Evolutionary conservation across 30 jellyfish, hydroid and myxozoan genomes (phyloP).

Genomic region (Aurelia aurita complex sp. Pacific): DNA sequence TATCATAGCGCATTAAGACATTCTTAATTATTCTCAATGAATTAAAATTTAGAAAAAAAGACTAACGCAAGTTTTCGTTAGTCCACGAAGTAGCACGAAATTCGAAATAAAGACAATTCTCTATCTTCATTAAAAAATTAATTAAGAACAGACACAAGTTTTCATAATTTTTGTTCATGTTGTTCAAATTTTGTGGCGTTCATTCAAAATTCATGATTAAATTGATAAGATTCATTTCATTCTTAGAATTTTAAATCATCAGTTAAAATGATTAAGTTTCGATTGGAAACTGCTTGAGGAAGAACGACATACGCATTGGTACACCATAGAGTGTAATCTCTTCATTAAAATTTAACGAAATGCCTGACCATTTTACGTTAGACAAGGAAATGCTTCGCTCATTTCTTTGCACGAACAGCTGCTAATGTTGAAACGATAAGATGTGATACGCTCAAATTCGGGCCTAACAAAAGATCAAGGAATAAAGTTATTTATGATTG

Average conservation of each 20-base stretch:
- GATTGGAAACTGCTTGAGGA: conserved; percentile 9
- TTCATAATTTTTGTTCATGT: neutral
- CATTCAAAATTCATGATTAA: too few relatives aligned
- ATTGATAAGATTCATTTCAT: neutral
- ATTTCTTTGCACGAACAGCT: conserved; percentile 9
- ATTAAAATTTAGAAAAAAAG: too few relatives aligned
- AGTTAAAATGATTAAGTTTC: conserved; percentile 13
- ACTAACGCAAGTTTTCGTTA: too few relatives aligned
- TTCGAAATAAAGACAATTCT: too few relatives aligned
- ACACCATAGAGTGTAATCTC: conserved; percentile 22
- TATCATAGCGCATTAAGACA: too few relatives aligned
- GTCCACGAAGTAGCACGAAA: too few relatives aligned
- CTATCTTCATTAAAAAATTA: too few relatives aligned
- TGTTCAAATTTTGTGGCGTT: neutral
- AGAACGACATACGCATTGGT: conserved; percentile 23
- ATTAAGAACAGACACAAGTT: neutral
- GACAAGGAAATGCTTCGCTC: conserved; percentile 9
- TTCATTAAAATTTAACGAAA: conserved; percentile 27
- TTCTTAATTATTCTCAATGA: too few relatives aligned
- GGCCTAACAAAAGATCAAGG: conserved; percentile 12
- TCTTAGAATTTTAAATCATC: conserved; percentile 5
- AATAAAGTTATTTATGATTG: conserved; percentile 8
- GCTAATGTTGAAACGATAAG: conserved; percentile 3
- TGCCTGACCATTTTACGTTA: conserved; percentile 2
- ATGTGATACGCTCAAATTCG: neutral